Conservation (phyloP, 2,888 invertebrate genomes). For the Hyppa rectilinea region DNA sequence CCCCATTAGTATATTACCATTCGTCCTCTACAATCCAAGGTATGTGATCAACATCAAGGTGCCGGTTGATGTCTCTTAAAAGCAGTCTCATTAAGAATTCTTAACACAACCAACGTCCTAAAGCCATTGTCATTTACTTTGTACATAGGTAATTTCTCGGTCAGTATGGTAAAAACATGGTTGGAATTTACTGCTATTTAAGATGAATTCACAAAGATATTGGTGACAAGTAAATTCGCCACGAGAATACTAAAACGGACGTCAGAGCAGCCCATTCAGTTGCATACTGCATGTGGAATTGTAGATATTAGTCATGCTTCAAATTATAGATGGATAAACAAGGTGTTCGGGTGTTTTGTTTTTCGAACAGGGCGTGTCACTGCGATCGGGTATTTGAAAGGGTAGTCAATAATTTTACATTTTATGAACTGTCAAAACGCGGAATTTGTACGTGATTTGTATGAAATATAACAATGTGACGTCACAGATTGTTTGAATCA, state of each 20-base stretch:
- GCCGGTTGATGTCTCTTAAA: background rate
- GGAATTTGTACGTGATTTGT: too few species aligned
- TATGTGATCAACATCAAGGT: background rate
- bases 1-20: too few species aligned
- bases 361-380: background rate
- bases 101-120: background rate
- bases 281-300: conserved; percentile 13
- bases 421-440: too few species aligned
- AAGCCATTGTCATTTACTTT: conserved; percentile 7
- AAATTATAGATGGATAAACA: background rate
- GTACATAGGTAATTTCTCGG: conserved; percentile 21
- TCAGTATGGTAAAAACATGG: background rate
- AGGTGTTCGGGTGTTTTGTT: conserved; percentile 1
- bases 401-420: too few species aligned
- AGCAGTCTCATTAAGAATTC: conserved; percentile 5
- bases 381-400: too few species aligned
- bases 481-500: too few species aligned
- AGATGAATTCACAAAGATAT: conserved; percentile 16
- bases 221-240: conserved; percentile 20
- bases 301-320: conserved; percentile 29
- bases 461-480: too few species aligned
- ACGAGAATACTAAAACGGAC: conserved; percentile 24
- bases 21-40: background rate
- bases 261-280: conserved; percentile 3
- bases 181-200: conserved; percentile 25